Evolutionary conservation across 2,888 invertebrate species (phyloP).

Genomic region (Temnothorax ravouxi): DNA sequence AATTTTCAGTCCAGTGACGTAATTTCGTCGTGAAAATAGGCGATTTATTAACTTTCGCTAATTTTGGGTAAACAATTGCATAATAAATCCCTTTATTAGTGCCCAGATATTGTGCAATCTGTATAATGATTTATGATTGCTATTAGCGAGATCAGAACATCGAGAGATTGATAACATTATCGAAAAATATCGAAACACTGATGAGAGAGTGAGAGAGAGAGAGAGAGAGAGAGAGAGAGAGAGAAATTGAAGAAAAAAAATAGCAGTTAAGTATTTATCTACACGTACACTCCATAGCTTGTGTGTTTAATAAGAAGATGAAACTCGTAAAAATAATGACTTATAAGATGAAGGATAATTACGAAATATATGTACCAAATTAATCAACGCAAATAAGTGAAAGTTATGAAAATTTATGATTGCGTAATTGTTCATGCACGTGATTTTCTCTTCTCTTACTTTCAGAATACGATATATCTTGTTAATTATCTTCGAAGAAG

Average conservation of each 20-base stretch:
- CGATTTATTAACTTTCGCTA: background rate
- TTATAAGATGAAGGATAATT: background rate
- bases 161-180: background rate
- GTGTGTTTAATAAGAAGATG: background rate
- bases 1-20: constrained; percentile 28
- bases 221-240: too few species aligned
- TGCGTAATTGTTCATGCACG: background rate
- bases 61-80: background rate
- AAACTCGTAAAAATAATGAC: background rate
- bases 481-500: background rate
- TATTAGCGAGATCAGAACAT: background rate
- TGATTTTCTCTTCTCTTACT: background rate
- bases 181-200: background rate
- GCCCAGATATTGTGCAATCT: background rate
- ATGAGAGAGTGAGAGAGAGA: too few species aligned
- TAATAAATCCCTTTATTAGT: background rate
- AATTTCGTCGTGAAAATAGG: constrained; percentile 1
- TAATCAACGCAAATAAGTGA: background rate
- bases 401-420: background rate
- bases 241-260: background rate
- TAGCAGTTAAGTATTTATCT: background rate
- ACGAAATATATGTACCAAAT: background rate
- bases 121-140: background rate
- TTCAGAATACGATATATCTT: background rate
- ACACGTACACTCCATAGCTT: background rate